These are phyloP conservation scores for Hycleus cichorii DNA, from an alignment of 1,140 invertebrate species.

Conservation along the genomic window DNA sequence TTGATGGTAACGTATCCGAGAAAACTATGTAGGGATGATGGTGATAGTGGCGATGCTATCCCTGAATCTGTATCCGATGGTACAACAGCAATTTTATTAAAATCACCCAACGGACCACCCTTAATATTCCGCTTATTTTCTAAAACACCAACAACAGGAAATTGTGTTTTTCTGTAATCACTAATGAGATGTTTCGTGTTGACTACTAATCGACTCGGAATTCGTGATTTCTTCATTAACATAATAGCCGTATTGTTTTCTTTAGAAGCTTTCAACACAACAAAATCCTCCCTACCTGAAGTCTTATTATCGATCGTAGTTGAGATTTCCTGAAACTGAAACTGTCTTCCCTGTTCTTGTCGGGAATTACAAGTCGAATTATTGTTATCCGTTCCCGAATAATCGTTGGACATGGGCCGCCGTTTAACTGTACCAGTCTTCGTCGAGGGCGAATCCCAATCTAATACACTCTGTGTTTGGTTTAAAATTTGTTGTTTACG, in stretches of 20 bases:
- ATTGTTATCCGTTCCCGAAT: conserved; percentile 22
- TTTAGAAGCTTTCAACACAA: not conserved
- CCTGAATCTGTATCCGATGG: conserved; percentile 51
- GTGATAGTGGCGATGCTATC: conserved; percentile 50
- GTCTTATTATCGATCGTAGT: not conserved
- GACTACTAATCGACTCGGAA: not conserved
- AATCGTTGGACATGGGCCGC: conserved; percentile 47
- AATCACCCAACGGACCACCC: conserved; percentile 1
- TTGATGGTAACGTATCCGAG: conserved; percentile 16
- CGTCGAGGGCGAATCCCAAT: conserved; percentile 62
- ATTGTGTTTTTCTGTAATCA: too few relatives aligned
- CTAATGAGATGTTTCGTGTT: not conserved
- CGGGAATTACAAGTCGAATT: conserved; percentile 4
- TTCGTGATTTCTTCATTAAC: not conserved
- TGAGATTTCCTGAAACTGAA: not conserved
- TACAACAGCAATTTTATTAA: conserved; percentile 26
- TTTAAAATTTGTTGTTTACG: conserved; percentile 12
- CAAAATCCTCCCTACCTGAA: not conserved
- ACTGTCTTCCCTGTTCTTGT: conserved; percentile 7
- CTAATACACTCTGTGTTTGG: conserved; percentile 38
- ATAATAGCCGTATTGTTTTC: not conserved
- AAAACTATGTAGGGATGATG: conserved; percentile 35
- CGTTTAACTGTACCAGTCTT: conserved; percentile 58
- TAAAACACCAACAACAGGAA: not conserved
- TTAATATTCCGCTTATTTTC: not conserved